Base-by-base conservation (phyloP, 2,113 vertebrate species). In the Hypomesus transpacificus region DNA sequence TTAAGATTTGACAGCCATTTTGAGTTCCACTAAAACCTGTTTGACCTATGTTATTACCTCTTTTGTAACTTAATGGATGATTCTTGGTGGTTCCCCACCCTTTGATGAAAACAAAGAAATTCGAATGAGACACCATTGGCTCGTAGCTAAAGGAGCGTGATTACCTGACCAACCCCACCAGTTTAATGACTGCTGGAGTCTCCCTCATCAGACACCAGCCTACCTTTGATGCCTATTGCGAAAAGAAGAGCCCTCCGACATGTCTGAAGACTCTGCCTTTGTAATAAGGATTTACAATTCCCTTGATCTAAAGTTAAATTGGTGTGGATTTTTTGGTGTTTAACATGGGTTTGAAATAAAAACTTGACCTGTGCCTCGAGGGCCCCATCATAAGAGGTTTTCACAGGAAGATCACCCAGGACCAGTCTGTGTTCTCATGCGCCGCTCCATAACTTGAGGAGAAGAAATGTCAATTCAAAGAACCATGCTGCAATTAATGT, bases 281-380 rank as follows among this genome's bases (percentile, higher is more conserved):
- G 91, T 94, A 93, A 94, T 92, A 94, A 93, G 90, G 90, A 93
- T 93, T 94, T 94, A 91, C 90, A 92, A 92, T 94, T 93, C 91
- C 80, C 92, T 93, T 91, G 87, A 95, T 95, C 92, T 92, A 89
- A 91, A 92, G 88, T 88, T 89, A 87, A 87, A 92, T 92, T 90
- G 87, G 89, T 87, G 88, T 85, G 91, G 92, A 91, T 89, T 90
- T 91, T 46, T 39, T 52, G 69, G 54, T 71, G 77, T 58, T 72
- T 11, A 75, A 60, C 77, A 11, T 63, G 65, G 65, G 78, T 78
- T 92, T 89, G 82, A 91, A 93, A 93, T 90, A 34, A 75, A 93
- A 94, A 93, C 91, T 90, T 91, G 91, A 93, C 92, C 92, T 93
- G 90, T 93, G 90, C 94, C 94, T 90, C 79, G 83, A 94, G 93